Evolutionary conservation across 53 echinoderm and acorn worm genomes (phyloP), one percentile per base, ranked within the genome.

Genomic region (Holothuria leucospilota): DNA sequence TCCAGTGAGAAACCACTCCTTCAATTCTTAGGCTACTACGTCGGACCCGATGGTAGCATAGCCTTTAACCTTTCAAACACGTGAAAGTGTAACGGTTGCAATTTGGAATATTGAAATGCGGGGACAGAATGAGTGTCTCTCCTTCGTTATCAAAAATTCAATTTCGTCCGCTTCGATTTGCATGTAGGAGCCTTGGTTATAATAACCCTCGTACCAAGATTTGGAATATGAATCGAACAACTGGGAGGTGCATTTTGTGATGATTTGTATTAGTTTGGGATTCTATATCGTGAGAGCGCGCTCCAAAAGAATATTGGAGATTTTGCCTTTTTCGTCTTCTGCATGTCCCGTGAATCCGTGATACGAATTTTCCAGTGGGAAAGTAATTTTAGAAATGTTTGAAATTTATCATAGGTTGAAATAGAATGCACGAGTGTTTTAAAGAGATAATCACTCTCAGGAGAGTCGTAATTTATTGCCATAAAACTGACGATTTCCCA

Each of bases 21-120:
- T 64, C 6, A 64, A 64, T 64, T 64, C 13, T 13, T 16, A 12
- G 9, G 64, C 64, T 9, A 64, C 24, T 64, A 25, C 20, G 1
- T 5, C 27, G 5, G 64, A 12, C 13, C 64, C 64, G 23, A 64
- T 64, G 15, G 64, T 25, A 9, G 64, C 64, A 18, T 12, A 5
- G 5, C 64, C 64, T 27, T 64, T 25, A 64, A 16, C 27, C 27
- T 64, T 23, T 64, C 27, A 64, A 64, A 64, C 9, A 64, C 13
- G 64, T 64, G 64, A 23, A 23, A 64, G 23, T 64, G 64, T 64
- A 64, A 64, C 64, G 64, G 64, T 64, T 64, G 64, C 4, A 25
- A 23, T 2, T 8, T 18, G 27, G 64, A 64, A 27, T 64, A 64
- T 27, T 64, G 64, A 10, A 64, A 64, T 3, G 2, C 2, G 64